These are phyloP conservation scores for Muricea muricata DNA, from an alignment of 92 coral and sea anemone species.

Conservation along the genomic window DNA sequence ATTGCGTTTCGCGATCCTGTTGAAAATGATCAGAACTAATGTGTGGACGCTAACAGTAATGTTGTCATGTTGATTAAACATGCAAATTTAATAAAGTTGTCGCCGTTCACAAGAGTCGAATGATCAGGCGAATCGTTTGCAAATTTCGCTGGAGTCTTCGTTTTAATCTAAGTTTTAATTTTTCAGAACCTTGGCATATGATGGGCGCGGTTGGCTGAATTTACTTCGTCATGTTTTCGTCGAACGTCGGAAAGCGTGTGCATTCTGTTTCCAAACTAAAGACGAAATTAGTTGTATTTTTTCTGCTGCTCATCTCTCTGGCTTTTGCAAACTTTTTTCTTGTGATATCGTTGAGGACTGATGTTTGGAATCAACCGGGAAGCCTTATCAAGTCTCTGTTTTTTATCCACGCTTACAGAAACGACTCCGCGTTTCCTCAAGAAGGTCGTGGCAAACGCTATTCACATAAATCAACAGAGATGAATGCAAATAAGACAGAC, in stretches of 20 bases:
- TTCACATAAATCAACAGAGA: not conserved
- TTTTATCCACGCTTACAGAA: not conserved
- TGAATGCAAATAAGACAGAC: not conserved
- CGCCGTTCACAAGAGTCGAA: too few species aligned
- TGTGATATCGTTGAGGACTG: not conserved
- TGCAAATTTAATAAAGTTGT: too few species aligned
- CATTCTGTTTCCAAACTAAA: not conserved
- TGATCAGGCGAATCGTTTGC: too few species aligned
- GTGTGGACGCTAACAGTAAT: too few species aligned
- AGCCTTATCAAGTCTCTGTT: not conserved
- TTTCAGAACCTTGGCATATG: not conserved
- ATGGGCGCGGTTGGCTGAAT: not conserved
- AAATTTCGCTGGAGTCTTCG: too few species aligned
- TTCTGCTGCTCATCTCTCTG: not conserved
- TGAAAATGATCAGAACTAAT: too few species aligned
- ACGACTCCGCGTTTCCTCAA: not conserved
- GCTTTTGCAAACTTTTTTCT: not conserved
- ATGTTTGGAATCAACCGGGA: not conserved
- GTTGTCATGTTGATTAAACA: too few species aligned
- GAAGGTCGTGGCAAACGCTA: not conserved
- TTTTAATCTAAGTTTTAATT: not conserved
- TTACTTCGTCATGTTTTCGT: not conserved
- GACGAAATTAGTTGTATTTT: not conserved
- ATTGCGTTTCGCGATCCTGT: too few species aligned
- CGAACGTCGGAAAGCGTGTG: not conserved